Percentiles rank a stretch among this genome's conserved stretches.
Evolutionary conservation across 64 coral and sea anemone species (phyloP).

Genomic region (Montipora efflorescens): DNA sequence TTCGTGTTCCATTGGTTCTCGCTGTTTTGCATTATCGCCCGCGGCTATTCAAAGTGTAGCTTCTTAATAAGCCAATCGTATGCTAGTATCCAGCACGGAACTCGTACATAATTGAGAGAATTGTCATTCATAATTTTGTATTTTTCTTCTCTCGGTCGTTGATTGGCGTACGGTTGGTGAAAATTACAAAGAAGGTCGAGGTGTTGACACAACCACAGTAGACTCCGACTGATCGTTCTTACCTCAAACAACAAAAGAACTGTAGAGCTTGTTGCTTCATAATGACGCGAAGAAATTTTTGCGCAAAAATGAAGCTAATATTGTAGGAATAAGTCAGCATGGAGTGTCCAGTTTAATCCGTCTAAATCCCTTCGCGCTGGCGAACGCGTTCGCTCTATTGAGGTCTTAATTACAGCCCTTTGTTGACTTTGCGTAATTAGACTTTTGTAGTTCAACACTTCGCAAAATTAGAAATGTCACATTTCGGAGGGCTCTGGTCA

Average conservation of each 20-base stretch:
- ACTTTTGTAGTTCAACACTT: constrained; percentile 75
- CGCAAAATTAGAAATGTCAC: constrained; percentile 79
- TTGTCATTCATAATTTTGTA: constrained; percentile 68
- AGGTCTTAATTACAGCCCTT: constrained; percentile 71
- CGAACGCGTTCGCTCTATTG: background rate
- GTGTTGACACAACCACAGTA: constrained; percentile 54
- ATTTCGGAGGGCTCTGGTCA: constrained; percentile 26
- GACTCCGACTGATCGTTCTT: constrained; percentile 85
- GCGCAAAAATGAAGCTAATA: background rate
- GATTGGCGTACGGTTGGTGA: constrained; percentile 58
- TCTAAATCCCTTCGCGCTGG: constrained; percentile 50
- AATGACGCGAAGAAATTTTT: constrained; percentile 18
- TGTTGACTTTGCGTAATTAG: constrained; percentile 86
- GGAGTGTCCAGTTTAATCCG: constrained; percentile 44
- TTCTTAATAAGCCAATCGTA: constrained; percentile 64
- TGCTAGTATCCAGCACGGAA: constrained; percentile 33
- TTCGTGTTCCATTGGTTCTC: constrained; percentile 85
- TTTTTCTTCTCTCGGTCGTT: constrained; percentile 34
- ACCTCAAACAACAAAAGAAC: constrained; percentile 85
- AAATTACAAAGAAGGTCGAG: constrained; percentile 58
- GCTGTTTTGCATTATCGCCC: constrained; percentile 72
- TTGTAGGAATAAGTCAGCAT: constrained; percentile 44
- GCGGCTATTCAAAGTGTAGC: constrained; percentile 75
- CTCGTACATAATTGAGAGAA: constrained; percentile 88
- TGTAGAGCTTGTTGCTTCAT: constrained; percentile 63